Conservation (phyloP, 1,140 invertebrate genomes). For the Drosophila prosaltans region DNA sequence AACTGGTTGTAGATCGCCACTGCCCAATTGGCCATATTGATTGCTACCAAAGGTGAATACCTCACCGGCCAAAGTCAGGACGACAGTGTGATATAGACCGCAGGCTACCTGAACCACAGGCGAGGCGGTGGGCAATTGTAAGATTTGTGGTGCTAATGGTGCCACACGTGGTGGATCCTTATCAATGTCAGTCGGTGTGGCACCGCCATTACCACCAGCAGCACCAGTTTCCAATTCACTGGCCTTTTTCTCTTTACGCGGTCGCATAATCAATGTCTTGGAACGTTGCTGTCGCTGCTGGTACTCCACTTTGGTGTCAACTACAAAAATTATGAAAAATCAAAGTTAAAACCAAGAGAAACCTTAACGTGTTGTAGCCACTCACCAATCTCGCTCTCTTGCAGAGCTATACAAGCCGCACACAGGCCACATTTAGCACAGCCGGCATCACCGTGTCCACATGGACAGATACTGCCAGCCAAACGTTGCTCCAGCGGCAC, state of each 20-base stretch:
- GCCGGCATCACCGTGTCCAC: constrained; percentile 96
- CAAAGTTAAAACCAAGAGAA: no score
- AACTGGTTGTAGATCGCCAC: constrained; percentile 91
- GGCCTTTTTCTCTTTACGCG: constrained; percentile 77
- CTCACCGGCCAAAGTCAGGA: constrained; percentile 85
- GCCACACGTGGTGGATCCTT: constrained; percentile 87
- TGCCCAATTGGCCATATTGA: constrained; percentile 96
- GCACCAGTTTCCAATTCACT: constrained; percentile 66
- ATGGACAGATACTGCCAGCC: constrained; percentile 96
- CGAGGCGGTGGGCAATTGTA: constrained; percentile 88
- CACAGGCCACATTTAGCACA: constrained; percentile 97
- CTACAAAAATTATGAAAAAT: no score
- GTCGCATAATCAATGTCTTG: constrained; percentile 77
- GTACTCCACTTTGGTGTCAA: constrained; percentile 59
- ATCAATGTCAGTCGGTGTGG: constrained; percentile 85
- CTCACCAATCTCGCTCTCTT: constrained; percentile 73
- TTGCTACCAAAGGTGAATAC: constrained; percentile 97
- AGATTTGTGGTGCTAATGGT: constrained; percentile 89
- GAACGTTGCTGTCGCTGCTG: constrained; percentile 79
- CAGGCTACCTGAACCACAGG: constrained; percentile 93
- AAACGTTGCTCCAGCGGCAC: constrained; percentile 87
- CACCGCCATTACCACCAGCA: constrained; percentile 60
- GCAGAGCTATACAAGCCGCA: constrained; percentile 87
- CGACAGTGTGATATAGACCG: constrained; percentile 93
- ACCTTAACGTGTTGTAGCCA: background rate